Conservation (phyloP, 1,140 invertebrate genomes). For the Sycophila sp. region DNA sequence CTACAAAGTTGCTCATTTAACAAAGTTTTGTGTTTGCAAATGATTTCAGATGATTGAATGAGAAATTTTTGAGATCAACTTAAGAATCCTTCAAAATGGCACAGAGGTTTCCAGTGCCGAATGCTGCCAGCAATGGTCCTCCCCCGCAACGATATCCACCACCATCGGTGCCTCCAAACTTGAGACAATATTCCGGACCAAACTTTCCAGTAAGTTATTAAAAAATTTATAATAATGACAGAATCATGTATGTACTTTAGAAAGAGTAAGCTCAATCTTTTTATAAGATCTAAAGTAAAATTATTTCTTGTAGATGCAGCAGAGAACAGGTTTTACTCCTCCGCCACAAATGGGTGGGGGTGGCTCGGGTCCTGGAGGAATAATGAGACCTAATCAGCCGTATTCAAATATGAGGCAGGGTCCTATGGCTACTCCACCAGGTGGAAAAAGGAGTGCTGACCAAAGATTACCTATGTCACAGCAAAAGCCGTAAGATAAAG, state of each 20-base stretch:
- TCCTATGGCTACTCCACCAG: slow-evolving; percentile 67
- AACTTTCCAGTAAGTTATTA: slow-evolving; percentile 69
- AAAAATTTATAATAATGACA: too few relatives aligned
- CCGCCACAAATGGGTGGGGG: slow-evolving; percentile 66
- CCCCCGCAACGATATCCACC: slow-evolving; percentile 71
- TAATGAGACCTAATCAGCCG: slow-evolving; percentile 69
- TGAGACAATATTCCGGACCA: slow-evolving; percentile 71
- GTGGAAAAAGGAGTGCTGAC: slow-evolving; percentile 72
- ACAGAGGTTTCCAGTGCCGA: slow-evolving; percentile 44
- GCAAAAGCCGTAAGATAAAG: slow-evolving; percentile 71
- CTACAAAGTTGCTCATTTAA: too few relatives aligned
- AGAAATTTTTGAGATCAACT: neutral
- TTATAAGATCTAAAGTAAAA: too few relatives aligned
- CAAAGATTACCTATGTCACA: slow-evolving; percentile 71
- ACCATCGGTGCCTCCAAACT: slow-evolving; percentile 68
- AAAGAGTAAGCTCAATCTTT: too few relatives aligned
- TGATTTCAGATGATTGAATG: slow-evolving; percentile 25
- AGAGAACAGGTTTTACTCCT: slow-evolving; percentile 67
- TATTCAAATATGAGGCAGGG: slow-evolving; percentile 71
- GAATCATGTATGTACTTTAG: too few relatives aligned
- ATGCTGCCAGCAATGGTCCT: slow-evolving; percentile 67
- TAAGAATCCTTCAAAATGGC: slow-evolving; percentile 64
- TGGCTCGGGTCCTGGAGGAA: slow-evolving; percentile 66
- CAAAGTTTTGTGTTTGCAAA: neutral
- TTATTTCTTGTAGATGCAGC: slow-evolving; percentile 61